A percentile compares a stretch with the other conserved stretches of the same genome.
These are phyloP conservation scores for Cyprinodon diabolis DNA, from an alignment of 2,797 vertebrate species.

Conservation along the genomic window DNA sequence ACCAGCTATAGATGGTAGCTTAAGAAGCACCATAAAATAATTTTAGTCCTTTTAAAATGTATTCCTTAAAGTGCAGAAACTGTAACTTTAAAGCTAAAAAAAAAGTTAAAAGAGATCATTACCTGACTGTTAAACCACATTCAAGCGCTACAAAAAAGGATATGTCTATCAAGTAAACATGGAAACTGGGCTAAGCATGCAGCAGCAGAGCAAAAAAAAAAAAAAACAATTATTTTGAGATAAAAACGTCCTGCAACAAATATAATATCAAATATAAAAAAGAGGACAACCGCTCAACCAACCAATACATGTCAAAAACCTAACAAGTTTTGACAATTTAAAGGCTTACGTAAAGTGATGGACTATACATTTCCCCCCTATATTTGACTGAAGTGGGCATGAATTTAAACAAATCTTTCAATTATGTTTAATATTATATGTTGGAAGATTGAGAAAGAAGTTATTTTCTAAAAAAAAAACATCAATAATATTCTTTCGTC, in stretches of 20 bases:
- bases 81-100: not conserved
- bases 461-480: not conserved
- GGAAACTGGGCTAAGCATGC: not conserved
- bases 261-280: not conserved
- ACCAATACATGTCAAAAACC: not conserved
- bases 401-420: not conserved
- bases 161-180: not conserved
- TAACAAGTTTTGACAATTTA: not conserved
- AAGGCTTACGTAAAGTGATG: not conserved
- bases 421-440: not conserved
- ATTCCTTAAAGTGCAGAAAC: conserved; percentile 64
- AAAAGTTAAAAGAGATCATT: not conserved
- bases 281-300: not conserved
- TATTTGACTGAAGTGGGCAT: not conserved
- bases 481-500: not conserved
- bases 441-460: not conserved
- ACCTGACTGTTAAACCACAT: no score
- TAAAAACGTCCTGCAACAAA: not conserved
- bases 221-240: not conserved
- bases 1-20: conserved; percentile 26
- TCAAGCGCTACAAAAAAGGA: no score
- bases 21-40: conserved; percentile 1
- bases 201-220: not conserved
- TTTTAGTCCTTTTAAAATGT: conserved; percentile 40
- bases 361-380: not conserved